Evolutionary conservation across 2,888 invertebrate species (phyloP), one percentile per base, ranked within the genome.

Genomic region (Prenolepis imparis): DNA sequence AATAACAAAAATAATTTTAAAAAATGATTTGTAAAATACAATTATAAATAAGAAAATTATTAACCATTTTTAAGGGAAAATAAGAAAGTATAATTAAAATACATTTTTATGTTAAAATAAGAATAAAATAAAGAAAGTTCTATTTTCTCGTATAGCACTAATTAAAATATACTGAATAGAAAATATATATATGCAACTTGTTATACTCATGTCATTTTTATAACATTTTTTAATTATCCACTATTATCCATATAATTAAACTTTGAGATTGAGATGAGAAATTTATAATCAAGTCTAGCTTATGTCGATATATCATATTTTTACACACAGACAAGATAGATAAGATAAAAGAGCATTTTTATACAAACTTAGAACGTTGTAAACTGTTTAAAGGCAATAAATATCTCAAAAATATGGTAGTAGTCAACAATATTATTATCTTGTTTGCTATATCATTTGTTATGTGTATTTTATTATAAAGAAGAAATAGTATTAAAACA

Each of bases 351-450:
- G 44, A 70, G 36, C 70, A 80, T 70, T 48, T 80, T 80, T 72
- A 61, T 78, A 80, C 3, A 24, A 57, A 24, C 15, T 66, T 66
- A 21, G 28, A 59, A 59, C 11, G 2, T 70, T 59, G 18, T 80
- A 59, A 44, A 72, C 21, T 80, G 59, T 59, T 70, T 72, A 18
- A 72, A 4, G 36, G 39, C 9, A 80, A 80, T 80, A 80, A 80
- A 78, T 61, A 80, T 72, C 15, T 61, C 24, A 12, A 80, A 80
- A 78, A 3, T n/a, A 44, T 44, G 18, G 0, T n/a, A n/a, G 41
- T 44, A 67, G 39, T 52, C 44, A 32, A 39, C 24, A 39, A 39
- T 67, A 24, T 67, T 67, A 24, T 67, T n/a, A 64, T 39, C 15
- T 72, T 12, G 18, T 12, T 59, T 18, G n/a, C 3, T 66, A n/a